Evolutionary conservation across 2,113 vertebrate species (phyloP).

Genomic region (Elephas maximus): DNA sequence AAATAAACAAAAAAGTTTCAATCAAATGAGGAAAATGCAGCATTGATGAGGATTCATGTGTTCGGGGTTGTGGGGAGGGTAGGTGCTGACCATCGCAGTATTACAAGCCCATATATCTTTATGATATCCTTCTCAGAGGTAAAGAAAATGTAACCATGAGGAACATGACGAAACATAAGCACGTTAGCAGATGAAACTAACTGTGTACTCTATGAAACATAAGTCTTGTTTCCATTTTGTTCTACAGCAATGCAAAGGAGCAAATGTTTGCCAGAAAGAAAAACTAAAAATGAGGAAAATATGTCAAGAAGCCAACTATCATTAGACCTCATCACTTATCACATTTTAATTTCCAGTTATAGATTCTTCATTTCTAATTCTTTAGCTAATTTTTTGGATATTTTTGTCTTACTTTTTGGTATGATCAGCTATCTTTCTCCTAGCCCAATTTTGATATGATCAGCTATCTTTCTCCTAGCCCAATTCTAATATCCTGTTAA

Average conservation of each 20-base stretch:
- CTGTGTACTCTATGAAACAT: background rate
- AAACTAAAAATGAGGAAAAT: background rate
- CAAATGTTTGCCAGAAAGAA: background rate
- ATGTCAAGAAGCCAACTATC: background rate
- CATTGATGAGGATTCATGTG: background rate
- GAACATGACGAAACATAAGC: background rate
- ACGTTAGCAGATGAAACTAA: background rate
- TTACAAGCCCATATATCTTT: background rate
- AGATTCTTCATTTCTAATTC: background rate
- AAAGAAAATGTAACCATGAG: background rate
- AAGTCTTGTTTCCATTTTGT: slow-evolving; percentile 5
- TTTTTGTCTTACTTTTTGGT: background rate
- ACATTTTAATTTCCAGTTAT: background rate
- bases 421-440: slow-evolving; percentile 2
- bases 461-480: background rate
- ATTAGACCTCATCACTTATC: background rate
- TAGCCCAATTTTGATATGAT: background rate
- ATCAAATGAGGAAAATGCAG: background rate
- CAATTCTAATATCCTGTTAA: background rate
- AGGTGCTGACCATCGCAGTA: background rate
- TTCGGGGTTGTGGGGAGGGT: fast-evolving
- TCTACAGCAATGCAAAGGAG: background rate
- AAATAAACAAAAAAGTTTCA: background rate
- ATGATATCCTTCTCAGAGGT: background rate
- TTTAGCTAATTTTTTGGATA: background rate